Evolutionary conservation across 2,113 vertebrate species (phyloP).

Genomic region (Piprites chloris): DNA sequence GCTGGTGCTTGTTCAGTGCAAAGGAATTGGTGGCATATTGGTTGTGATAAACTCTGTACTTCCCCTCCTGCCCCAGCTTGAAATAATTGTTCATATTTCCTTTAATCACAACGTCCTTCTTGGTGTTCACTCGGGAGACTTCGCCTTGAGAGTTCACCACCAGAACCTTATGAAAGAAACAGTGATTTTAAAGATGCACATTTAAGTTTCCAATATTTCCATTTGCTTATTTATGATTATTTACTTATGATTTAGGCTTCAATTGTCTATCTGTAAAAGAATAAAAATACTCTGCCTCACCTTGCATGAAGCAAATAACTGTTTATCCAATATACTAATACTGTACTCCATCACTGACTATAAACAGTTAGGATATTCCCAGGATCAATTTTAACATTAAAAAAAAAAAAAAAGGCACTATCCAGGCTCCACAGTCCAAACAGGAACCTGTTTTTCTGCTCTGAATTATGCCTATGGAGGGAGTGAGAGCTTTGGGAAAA

Average conservation of each 20-base stretch:
- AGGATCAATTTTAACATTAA: background rate
- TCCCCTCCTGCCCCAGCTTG: conserved; percentile 96
- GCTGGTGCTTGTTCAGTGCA: conserved; percentile 97
- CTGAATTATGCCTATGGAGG: background rate
- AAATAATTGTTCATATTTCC: conserved; percentile 85
- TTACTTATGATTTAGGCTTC: background rate
- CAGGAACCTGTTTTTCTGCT: background rate
- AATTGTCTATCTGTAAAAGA: background rate
- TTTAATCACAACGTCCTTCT: conserved; percentile 88
- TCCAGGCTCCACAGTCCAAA: background rate
- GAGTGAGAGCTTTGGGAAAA: background rate
- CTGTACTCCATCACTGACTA: background rate
- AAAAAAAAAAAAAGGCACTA: background rate
- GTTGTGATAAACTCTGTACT: conserved; percentile 96
- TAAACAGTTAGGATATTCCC: background rate
- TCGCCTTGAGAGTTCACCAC: conserved; percentile 91
- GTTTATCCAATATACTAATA: background rate
- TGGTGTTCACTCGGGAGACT: conserved; percentile 84
- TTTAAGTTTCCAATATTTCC: background rate
- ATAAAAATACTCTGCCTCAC: background rate
- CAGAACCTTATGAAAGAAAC: conserved; percentile 76
- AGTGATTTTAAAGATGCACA: background rate
- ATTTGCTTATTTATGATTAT: background rate
- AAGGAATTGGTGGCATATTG: conserved; percentile 95
- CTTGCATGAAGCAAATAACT: background rate